Evolutionary conservation across 2,888 invertebrate genomes (phyloP).

Genomic region (Diarsia rubi): DNA sequence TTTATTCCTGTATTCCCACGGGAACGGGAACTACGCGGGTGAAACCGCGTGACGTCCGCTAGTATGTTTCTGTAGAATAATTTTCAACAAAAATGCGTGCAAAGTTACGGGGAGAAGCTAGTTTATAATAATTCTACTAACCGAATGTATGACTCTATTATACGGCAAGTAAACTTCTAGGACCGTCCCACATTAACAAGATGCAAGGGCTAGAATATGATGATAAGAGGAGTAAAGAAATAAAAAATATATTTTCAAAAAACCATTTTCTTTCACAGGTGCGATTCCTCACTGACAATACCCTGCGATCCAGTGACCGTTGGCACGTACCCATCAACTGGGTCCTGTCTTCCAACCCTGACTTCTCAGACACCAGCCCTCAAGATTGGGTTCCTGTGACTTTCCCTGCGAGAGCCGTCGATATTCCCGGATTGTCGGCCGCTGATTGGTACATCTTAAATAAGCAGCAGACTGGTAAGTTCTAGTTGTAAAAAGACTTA

Average conservation of each 20-base stretch:
- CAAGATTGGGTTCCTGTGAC: slow-evolving; percentile 85
- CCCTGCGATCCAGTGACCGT: slow-evolving; percentile 73
- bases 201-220: background rate
- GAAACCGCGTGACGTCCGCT: too few relatives aligned
- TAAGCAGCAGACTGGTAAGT: slow-evolving; percentile 91
- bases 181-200: background rate
- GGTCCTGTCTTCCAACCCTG: slow-evolving; percentile 80
- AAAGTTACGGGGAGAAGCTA: too few relatives aligned
- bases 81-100: too few relatives aligned
- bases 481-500: background rate
- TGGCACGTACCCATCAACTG: slow-evolving; percentile 91
- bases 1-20: too few relatives aligned
- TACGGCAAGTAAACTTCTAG: background rate
- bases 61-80: too few relatives aligned
- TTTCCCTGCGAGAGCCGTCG: slow-evolving; percentile 72
- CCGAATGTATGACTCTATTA: background rate
- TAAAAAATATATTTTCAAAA: background rate
- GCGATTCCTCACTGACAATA: slow-evolving; percentile 82
- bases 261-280: slow-evolving; percentile 68
- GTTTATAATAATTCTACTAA: background rate
- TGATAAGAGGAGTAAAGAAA: background rate
- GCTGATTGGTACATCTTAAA: slow-evolving; percentile 92
- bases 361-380: slow-evolving; percentile 88
- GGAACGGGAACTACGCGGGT: too few relatives aligned
- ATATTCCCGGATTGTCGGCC: slow-evolving; percentile 74